Evolutionary conservation across 2,113 vertebrate genomes (phyloP), one percentile per base, ranked within the genome.

Genomic region (Chlorodrepanis virens): DNA sequence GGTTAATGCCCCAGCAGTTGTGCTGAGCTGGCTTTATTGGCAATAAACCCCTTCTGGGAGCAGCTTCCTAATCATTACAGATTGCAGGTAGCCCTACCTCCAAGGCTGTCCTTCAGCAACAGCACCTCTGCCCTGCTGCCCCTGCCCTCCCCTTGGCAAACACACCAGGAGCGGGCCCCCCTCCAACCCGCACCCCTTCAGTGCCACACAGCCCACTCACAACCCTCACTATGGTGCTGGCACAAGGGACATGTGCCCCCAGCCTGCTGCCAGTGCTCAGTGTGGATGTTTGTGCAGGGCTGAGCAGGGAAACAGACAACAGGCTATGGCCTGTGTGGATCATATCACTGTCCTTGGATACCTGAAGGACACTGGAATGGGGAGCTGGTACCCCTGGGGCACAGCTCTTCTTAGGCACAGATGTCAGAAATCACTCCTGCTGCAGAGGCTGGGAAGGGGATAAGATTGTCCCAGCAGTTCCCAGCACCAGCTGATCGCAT

Each of bases 21-120:
- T 90, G 83, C 88, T 95, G 90, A 92, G 88, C 71, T 93, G 63
- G 75, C 92, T 94, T 90, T 94, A 92, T 76, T 85, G 79, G 90
- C 88, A 93, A 83, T 86, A 93, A 94, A 93, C 70, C 54, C 53
- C 1, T 11, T 27, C 59, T 92, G 68, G 88, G 77, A 95, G 76
- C 71, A 86, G 71, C 86, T 89, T 83, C 86, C 86, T 92, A 95
- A 96, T 93, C 83, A 47, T 49, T 71, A 75, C 39, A 80, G 86
- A 86, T 76, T 94, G 57, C 83, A 95, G 54, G 64, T 91, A 93
- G 91, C 74, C 56, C 87, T 78, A 42, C 71, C 84, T 96, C 83
- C 39, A 13, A 12, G 37, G 83, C 84, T 82, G 81, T 90, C 69
- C 90, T 94, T 94, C 39, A 31, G 89, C 82, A 96, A 83, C n/a